Evolutionary conservation across 2,113 vertebrate genomes (phyloP), one percentile per base, ranked within the genome.

Genomic region (Podocnemis expansa): DNA sequence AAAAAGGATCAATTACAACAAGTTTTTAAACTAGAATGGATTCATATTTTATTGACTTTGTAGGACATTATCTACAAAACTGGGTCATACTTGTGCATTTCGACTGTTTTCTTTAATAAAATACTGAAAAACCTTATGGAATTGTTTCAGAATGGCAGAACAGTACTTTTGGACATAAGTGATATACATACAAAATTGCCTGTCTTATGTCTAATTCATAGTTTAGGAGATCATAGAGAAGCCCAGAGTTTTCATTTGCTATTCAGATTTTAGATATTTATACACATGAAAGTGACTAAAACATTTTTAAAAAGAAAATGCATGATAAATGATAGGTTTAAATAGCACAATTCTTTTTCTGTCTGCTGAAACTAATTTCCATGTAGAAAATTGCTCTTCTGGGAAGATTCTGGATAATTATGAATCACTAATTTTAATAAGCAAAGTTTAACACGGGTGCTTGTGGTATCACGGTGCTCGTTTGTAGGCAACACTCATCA

Each of bases 71-170:
- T 93, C 97, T 96, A 93, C 95, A 91, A 97, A 96, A 93, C 96
- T 92, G 94, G 96, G 91, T 96, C 97, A 96, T 93, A 95, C 95
- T 97, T 97, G 95, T 97, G 97, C 94, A 97, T 97, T 97, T 98
- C 97, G 97, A 98, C 98, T 98, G 97, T 97, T 98, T 94, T 98
- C 96, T 98, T 98, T 98, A 98, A 97, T 97, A 97, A 97, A 98
- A 95, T 93, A 91, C 94, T 94, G 96, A 97, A 97, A 97, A 97
- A 94, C 96, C 98, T 97, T 98, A 97, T 94, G 97, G 95, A 97
- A 97, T 97, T 96, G 94, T 97, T 97, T 97, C 96, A 94, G 96
- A 97, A 96, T 97, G 96, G 91, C 96, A 96, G 94, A 95, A 97
- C 97, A 97, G 96, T 98, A 97, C 97, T 97, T 97, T 95, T 94